These are phyloP conservation scores for Melitaea cinxia DNA, from an alignment of 1,140 invertebrate genomes.

Conservation along the genomic window DNA sequence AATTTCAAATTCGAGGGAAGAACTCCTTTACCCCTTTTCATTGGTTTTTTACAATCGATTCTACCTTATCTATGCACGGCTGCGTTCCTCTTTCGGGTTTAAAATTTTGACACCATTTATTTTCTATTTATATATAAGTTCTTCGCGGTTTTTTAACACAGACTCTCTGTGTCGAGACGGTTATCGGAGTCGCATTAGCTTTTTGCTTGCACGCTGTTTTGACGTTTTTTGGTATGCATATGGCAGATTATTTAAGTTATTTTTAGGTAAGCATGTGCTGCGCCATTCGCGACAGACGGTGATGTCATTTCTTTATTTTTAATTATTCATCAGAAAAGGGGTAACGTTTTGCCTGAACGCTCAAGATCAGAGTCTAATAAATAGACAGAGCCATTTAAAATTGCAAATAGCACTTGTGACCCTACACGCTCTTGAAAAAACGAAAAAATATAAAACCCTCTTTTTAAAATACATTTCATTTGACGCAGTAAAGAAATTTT, in stretches of 20 bases:
- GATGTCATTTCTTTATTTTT: conserved; percentile 75
- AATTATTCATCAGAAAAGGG: conserved; percentile 63
- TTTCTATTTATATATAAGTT: conserved; percentile 46
- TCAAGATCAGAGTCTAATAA: conserved; percentile 44
- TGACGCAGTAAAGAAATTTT: conserved; percentile 18
- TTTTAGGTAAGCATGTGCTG: conserved; percentile 74
- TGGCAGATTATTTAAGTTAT: conserved; percentile 75
- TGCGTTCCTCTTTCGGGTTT: conserved; percentile 9
- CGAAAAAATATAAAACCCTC: neutral
- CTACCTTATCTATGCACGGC: conserved; percentile 44
- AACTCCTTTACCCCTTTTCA: conserved; percentile 64
- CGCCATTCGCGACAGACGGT: conserved; percentile 72
- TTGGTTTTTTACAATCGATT: conserved; percentile 48
- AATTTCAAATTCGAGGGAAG: conserved; percentile 61
- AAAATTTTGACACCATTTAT: conserved; percentile 35
- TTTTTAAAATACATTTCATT: conserved; percentile 7
- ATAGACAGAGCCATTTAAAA: conserved; percentile 33
- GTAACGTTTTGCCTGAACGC: conserved; percentile 61
- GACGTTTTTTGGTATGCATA: conserved; percentile 71
- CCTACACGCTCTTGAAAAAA: conserved; percentile 21
- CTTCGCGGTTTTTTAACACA: conserved; percentile 43
- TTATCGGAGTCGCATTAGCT: conserved; percentile 54
- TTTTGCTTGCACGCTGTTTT: conserved; percentile 59
- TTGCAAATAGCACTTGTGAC: conserved; percentile 16
- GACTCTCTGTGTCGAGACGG: conserved; percentile 44